Conservation (phyloP, 2,113 vertebrate genomes). For the Tragelaphus strepsiceros region DNA sequence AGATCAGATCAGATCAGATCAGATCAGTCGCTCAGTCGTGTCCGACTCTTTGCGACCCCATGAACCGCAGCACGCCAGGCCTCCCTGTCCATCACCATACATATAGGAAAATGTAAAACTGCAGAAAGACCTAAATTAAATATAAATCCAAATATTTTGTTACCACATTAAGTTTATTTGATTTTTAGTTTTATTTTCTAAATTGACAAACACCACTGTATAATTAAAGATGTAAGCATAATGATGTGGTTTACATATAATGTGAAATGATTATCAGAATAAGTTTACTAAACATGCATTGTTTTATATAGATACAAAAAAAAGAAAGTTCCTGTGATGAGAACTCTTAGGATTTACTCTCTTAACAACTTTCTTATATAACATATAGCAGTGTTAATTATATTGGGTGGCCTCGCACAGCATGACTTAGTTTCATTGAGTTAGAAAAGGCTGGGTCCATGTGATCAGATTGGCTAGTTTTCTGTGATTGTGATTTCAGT, state of each 20-base stretch:
- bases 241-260: not conserved
- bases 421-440: no score
- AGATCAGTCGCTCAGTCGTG: no score
- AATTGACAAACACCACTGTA: not conserved
- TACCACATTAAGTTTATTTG: not conserved
- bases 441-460: no score
- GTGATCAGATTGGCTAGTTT: no score
- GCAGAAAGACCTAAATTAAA: not conserved
- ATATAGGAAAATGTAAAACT: not conserved
- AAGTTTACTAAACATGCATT: not conserved
- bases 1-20: no score
- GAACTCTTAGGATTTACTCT: not conserved
- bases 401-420: no score
- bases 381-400: not conserved
- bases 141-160: not conserved
- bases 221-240: not conserved
- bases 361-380: not conserved
- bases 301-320: not conserved
- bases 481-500: no score
- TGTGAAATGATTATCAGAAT: not conserved
- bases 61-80: no score
- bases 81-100: no score
- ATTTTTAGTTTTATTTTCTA: not conserved
- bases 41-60: no score
- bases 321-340: not conserved